A percentile compares a stretch with the other conserved stretches of the same genome.
Conservation (phyloP, 2,888 invertebrate genomes). For the Notodonta dromedarius region DNA sequence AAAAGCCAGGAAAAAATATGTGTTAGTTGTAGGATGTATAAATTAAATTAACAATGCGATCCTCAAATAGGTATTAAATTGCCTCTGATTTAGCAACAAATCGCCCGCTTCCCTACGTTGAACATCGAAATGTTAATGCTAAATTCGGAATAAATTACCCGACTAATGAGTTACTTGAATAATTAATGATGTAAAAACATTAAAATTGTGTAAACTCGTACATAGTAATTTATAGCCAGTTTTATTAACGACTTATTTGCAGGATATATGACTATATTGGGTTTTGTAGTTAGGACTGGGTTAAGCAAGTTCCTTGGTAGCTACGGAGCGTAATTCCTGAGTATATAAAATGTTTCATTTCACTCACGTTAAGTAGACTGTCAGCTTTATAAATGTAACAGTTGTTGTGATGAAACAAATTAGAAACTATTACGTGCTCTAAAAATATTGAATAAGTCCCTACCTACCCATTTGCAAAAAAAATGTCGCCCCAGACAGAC, state of each 20-base stretch:
- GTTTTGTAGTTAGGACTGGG: not conserved
- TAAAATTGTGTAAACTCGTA: not conserved
- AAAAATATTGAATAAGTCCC: too few species aligned
- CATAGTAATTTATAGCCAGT: not conserved
- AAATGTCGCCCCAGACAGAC: too few species aligned
- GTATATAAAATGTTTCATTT: too few species aligned
- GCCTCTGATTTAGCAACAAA: not conserved
- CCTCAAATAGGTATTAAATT: not conserved
- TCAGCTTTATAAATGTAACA: too few species aligned
- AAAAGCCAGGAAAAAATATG: too few species aligned
- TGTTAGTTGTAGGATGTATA: too few species aligned
- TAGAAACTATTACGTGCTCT: too few species aligned
- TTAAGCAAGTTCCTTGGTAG: not conserved
- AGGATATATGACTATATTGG: not conserved
- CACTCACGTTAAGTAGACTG: too few species aligned
- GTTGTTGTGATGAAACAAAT: too few species aligned
- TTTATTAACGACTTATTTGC: not conserved
- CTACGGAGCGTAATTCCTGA: too few species aligned
- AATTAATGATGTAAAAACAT: not conserved
- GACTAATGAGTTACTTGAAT: not conserved
- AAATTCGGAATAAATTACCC: not conserved
- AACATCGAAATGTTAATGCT: not conserved
- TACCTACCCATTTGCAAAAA: too few species aligned
- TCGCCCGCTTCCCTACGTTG: not conserved
- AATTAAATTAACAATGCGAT: too few species aligned